Conservation (phyloP, 2,797 vertebrate genomes). For the Glyptemys insculpta region DNA sequence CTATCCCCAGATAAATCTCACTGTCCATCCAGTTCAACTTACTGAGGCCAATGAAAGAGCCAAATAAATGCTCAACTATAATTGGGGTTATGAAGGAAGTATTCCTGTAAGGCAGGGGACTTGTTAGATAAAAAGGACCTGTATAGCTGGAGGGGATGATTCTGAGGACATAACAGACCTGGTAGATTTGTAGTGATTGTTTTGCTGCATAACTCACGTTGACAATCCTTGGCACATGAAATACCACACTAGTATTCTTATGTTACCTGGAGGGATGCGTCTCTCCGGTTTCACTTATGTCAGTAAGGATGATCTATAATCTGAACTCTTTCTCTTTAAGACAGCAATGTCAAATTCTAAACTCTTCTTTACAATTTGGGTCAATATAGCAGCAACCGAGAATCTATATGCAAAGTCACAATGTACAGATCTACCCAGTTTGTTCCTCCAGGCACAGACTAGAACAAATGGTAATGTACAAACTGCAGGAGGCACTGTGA, state of each 20-base stretch:
- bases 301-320: background rate
- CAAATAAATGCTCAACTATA: background rate
- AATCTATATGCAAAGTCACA: rapidly evolving
- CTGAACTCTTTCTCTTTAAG: background rate
- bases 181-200: background rate
- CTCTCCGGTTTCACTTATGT: background rate
- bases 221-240: rapidly evolving
- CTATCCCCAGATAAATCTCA: background rate
- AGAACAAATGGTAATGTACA: rapidly evolving
- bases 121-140: background rate
- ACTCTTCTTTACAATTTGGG: background rate
- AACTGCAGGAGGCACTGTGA: background rate
- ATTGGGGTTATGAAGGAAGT: background rate
- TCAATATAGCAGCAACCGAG: rapidly evolving
- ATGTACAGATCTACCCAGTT: rapidly evolving
- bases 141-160: background rate
- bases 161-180: background rate
- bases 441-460: background rate
- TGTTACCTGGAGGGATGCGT: rapidly evolving
- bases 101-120: background rate
- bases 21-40: background rate
- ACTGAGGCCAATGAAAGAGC: rapidly evolving
- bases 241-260: background rate
- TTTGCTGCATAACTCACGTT: background rate
- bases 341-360: background rate